Evolutionary conservation across 2,113 vertebrate species (phyloP).

Genomic region (Oxyura jamaicensis): DNA sequence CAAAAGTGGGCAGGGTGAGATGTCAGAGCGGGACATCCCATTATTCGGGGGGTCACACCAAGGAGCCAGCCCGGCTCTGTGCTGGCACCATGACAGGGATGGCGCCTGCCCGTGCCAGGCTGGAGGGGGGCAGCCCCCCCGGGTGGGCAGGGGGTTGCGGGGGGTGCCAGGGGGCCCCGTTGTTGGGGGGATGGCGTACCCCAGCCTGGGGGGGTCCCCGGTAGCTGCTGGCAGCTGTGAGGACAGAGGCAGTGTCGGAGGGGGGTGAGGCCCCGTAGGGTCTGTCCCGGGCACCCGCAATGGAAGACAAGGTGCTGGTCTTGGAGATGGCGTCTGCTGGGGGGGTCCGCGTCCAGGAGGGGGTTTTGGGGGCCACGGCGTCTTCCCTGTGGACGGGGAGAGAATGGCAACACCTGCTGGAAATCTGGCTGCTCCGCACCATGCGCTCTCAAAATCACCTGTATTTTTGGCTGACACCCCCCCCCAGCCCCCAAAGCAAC

Average conservation of each 20-base stretch:
- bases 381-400: conserved; percentile 24
- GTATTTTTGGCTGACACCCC: too few relatives aligned
- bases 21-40: neutral
- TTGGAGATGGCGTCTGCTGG: conserved; percentile 39
- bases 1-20: neutral
- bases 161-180: neutral
- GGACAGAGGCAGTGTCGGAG: conserved; percentile 21
- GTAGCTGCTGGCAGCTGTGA: conserved; percentile 30
- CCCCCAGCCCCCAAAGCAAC: neutral
- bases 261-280: neutral
- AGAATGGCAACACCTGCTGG: rapidly evolving
- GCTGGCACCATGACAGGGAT: conserved; percentile 35
- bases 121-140: neutral
- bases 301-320: conserved; percentile 58
- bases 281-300: neutral
- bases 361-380: conserved; percentile 34
- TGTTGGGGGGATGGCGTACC: rapidly evolving
- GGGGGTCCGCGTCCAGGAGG: neutral
- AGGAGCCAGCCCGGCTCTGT: conserved; percentile 29
- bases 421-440: neutral
- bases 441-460: too few relatives aligned
- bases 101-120: neutral
- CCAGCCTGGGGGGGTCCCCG: neutral
- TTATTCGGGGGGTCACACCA: neutral
- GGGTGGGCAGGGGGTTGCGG: rapidly evolving